Percentiles rank a stretch among this genome's conserved stretches.
These are phyloP conservation scores for Hemitrygon akajei DNA, from an alignment of 2,797 vertebrate species.

Conservation along the genomic window DNA sequence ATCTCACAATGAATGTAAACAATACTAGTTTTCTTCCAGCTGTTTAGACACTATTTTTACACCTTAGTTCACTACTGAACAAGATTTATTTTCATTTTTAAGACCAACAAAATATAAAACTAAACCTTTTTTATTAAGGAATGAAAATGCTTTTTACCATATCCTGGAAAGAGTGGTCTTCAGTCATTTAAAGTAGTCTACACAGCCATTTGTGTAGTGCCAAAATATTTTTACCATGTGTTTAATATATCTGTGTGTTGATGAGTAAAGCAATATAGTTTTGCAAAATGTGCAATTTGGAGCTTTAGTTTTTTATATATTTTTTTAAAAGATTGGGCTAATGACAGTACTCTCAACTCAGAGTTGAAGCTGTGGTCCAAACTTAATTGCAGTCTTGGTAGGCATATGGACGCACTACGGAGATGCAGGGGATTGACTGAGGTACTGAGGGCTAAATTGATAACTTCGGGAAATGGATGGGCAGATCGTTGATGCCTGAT, in stretches of 20 bases:
- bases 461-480: no score
- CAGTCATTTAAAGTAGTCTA: not conserved
- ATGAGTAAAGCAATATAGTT: not conserved
- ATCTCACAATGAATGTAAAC: not conserved
- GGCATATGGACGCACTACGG: no score
- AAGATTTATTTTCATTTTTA: not conserved
- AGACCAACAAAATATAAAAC: not conserved
- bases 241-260: not conserved
- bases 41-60: not conserved
- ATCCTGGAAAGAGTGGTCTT: not conserved
- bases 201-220: not conserved
- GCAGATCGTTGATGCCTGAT: no score
- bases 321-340: no score
- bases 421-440: no score
- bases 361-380: no score
- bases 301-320: no score
- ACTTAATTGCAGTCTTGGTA: no score
- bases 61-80: not conserved
- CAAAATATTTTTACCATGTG: not conserved
- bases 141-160: not conserved
- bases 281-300: not conserved
- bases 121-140: not conserved
- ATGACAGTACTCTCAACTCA: no score
- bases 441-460: no score
- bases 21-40: not conserved